Conservation (phyloP, 2,888 invertebrate genomes). For the Aromia moschata region DNA sequence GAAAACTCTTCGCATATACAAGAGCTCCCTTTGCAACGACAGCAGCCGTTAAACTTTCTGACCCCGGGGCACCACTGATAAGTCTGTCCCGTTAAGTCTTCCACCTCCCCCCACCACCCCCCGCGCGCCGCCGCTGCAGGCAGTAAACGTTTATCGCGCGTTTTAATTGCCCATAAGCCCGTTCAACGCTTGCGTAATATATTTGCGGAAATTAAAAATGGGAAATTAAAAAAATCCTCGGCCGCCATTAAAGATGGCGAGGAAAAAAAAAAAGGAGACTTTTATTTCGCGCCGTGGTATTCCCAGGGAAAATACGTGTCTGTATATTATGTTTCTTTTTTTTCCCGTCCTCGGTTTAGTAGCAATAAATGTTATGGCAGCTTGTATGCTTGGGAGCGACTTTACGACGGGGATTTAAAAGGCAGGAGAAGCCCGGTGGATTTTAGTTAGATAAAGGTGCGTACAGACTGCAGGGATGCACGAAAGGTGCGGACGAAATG, state of each 20-base stretch:
- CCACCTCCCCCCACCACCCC: not conserved
- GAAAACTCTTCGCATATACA: too few species aligned
- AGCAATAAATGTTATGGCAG: not conserved
- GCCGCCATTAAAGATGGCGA: slow-evolving; percentile 1
- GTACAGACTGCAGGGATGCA: too few species aligned
- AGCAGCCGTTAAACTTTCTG: slow-evolving; percentile 29
- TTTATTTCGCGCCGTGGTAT: not conserved
- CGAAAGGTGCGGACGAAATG: too few species aligned
- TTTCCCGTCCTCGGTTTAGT: not conserved
- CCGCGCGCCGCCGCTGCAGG: not conserved
- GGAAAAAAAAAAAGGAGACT: not conserved
- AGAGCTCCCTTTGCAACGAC: too few species aligned
- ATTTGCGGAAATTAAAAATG: slow-evolving; percentile 12
- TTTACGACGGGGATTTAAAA: not conserved
- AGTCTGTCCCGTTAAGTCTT: slow-evolving; percentile 15
- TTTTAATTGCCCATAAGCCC: slow-evolving; percentile 8
- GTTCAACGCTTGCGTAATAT: not conserved
- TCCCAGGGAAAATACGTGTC: not conserved
- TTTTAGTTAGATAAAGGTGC: too few species aligned
- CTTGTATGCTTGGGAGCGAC: not conserved
- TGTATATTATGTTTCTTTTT: not conserved
- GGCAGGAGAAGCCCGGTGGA: too few species aligned
- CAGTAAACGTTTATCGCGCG: slow-evolving; percentile 1
- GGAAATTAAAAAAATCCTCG: not conserved
- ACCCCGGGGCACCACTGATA: slow-evolving; percentile 10